Evolutionary conservation across 2,888 invertebrate genomes (phyloP).

Genomic region (Tetramorium bicarinatum): DNA sequence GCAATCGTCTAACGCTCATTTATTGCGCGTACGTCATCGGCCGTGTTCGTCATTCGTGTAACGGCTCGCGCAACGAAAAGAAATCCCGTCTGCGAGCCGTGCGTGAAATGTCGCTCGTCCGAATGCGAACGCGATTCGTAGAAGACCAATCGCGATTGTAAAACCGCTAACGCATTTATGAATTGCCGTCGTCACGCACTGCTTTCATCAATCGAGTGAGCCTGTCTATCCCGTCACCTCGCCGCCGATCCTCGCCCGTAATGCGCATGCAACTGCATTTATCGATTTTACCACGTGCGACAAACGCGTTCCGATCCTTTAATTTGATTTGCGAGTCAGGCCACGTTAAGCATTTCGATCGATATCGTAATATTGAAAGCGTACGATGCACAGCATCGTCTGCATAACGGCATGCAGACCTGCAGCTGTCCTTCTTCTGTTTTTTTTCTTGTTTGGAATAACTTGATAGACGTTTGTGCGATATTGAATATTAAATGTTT

Average conservation of each 20-base stretch:
- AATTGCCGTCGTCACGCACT: neutral
- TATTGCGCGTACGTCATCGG: neutral
- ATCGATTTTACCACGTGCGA: slow-evolving; percentile 18
- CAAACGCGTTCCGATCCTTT: slow-evolving; percentile 8
- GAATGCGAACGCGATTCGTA: neutral
- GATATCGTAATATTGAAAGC: neutral
- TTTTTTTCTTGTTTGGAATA: neutral
- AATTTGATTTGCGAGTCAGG: neutral
- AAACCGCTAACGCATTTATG: slow-evolving; percentile 13
- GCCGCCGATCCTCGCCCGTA: neutral
- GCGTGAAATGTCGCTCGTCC: neutral
- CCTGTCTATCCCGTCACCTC: neutral
- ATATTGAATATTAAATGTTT: neutral
- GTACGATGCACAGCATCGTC: too few relatives aligned
- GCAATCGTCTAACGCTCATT: neutral
- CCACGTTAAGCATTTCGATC: neutral
- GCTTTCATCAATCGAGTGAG: slow-evolving; percentile 25
- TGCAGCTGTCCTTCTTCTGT: neutral
- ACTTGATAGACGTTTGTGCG: neutral
- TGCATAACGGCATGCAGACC: neutral
- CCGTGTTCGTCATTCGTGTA: neutral
- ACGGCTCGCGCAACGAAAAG: neutral
- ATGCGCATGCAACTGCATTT: slow-evolving; percentile 27
- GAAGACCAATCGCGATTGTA: neutral
- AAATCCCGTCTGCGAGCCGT: neutral